These are phyloP conservation scores for Coleophora deauratella DNA, from an alignment of 2,888 invertebrate genomes.

Conservation along the genomic window DNA sequence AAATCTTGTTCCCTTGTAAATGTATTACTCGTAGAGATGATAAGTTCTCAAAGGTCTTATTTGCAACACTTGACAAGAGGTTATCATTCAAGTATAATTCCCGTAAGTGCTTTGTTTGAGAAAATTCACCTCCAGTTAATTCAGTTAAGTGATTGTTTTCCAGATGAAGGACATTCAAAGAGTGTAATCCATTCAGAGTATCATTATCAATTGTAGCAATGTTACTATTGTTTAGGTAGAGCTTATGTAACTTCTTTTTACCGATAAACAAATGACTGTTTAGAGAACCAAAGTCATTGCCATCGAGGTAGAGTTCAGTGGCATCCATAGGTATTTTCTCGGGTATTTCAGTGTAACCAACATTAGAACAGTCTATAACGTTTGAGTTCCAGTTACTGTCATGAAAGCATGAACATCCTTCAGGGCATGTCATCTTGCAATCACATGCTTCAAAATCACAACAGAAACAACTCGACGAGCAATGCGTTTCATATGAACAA, in stretches of 20 bases:
- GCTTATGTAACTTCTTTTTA: slow-evolving; percentile 83
- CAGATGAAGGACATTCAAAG: slow-evolving; percentile 82
- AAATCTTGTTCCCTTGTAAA: slow-evolving; percentile 83
- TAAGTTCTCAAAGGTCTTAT: slow-evolving; percentile 83
- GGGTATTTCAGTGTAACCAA: slow-evolving; percentile 81
- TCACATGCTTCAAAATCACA: slow-evolving; percentile 93
- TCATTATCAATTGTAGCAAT: slow-evolving; percentile 83
- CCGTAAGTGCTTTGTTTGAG: slow-evolving; percentile 81
- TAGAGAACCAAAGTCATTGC: slow-evolving; percentile 83
- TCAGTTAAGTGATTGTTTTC: slow-evolving; percentile 83
- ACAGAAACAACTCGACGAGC: slow-evolving; percentile 88
- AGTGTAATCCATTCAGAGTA: slow-evolving; percentile 84
- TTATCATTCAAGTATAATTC: slow-evolving; percentile 89
- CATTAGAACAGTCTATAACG: slow-evolving; percentile 86
- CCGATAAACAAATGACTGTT: slow-evolving; percentile 89
- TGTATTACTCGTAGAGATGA: slow-evolving; percentile 80
- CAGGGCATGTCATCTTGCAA: slow-evolving; percentile 91
- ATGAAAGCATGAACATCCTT: slow-evolving; percentile 88
- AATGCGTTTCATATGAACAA: slow-evolving; percentile 86
- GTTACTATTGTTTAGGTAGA: slow-evolving; percentile 85
- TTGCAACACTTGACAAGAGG: slow-evolving; percentile 79
- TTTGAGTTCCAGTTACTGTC: slow-evolving; percentile 89
- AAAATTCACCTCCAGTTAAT: slow-evolving; percentile 84
- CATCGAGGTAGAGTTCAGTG: slow-evolving; percentile 88
- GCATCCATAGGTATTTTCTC: slow-evolving; percentile 91